These are phyloP conservation scores for Marmota flaviventris DNA, from an alignment of 2,113 vertebrate genomes.

Conservation along the genomic window DNA sequence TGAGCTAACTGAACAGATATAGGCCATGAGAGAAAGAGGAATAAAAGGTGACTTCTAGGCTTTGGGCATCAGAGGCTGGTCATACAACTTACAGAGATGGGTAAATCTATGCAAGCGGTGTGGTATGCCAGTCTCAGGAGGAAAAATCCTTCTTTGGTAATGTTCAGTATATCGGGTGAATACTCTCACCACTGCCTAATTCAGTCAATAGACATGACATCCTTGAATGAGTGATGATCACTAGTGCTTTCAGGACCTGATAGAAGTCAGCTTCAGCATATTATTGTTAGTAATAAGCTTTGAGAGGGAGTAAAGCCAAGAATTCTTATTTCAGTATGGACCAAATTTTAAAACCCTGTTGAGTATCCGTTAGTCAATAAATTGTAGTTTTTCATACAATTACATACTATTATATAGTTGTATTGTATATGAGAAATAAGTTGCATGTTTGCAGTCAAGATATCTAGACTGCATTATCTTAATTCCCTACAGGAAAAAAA, in stretches of 20 bases:
- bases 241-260: background rate
- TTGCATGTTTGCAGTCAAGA: background rate
- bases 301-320: conserved; percentile 27
- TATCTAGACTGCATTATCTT: background rate
- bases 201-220: background rate
- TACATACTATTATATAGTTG: background rate
- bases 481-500: conserved; percentile 6
- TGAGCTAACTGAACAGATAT: background rate
- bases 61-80: background rate
- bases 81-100: background rate
- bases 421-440: background rate
- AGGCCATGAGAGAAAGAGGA: background rate
- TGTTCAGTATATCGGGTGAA: background rate
- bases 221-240: background rate
- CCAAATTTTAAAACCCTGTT: background rate
- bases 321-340: background rate
- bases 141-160: background rate
- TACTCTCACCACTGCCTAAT: background rate
- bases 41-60: background rate
- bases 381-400: background rate
- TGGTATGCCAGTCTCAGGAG: background rate
- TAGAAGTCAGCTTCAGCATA: background rate
- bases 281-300: background rate
- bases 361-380: background rate
- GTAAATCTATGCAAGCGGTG: background rate